Evolutionary conservation across 35 echinoderm and acorn worm species (phyloP), one percentile per base, ranked within the genome.

Genomic region (Hemicentrotus pulcherrimus): DNA sequence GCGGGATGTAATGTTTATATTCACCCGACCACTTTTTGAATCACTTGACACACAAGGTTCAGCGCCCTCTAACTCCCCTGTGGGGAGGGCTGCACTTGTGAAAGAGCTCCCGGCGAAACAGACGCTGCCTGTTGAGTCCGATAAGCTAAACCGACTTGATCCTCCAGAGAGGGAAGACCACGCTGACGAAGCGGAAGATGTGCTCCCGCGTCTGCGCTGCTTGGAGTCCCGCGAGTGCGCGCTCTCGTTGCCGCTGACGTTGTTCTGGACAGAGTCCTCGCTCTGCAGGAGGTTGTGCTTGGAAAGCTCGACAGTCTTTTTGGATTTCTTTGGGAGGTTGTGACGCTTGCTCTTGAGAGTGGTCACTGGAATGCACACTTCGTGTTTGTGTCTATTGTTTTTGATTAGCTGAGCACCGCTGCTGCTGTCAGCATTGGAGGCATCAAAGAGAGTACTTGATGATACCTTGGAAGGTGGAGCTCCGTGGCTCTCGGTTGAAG

Each of bases 1-100:
- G 28, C 94, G 86, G 78, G 88, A 91, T 32, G 97, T 98, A 22
- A 99, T 96, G 90, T 88, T 96, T 55, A 85, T 94, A 41, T 91
- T 92, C 48, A 86, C 59, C 31, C 95, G 94, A 47, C 86, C 85
- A 92, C 60, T 92, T 48, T 58, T 96, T 35, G n/a, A 60, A 52
- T 46, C 60, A 24, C 30, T 85, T 58, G 61, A 92, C 24, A 13
- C 94, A 61, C 96, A 91, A 50, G 86, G 92, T 46, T 61, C 47
- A 58, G 88, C 33, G 32, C 88, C 47, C 55, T 86, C 92, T 86
- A 70, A 52, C 32, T 95, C 92, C 94, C 61, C 94, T 60, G 89
- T 96, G 45, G 52, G 94, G 31, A 91, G 48, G 59, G 85, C 58
- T 31, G 35, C 55, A 32, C 59, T 92, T 31, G 92, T 35, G 52